phyloP scores from a whole-genome alignment of 2,113 vertebrate genomes.

The Periophthalmodon schlosseri region DNA sequence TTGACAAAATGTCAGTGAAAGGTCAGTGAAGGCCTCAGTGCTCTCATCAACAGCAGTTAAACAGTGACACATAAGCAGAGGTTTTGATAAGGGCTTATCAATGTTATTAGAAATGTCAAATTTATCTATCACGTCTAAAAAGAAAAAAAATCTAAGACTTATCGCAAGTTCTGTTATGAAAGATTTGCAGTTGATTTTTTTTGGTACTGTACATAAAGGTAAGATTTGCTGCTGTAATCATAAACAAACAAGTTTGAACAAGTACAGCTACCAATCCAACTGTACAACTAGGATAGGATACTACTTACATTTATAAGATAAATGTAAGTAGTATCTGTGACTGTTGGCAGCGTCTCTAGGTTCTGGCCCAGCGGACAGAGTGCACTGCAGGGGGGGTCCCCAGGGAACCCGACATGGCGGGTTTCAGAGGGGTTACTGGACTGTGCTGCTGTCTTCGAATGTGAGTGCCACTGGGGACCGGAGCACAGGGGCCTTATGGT shows the following conservation, averaged over 20 bases:
- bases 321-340: constrained; percentile 30
- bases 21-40: constrained; percentile 47
- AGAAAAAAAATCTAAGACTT: background rate
- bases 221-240: too few relatives aligned
- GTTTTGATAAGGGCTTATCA: background rate
- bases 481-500: constrained; percentile 65
- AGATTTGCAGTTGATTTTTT: too few relatives aligned
- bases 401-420: constrained; percentile 58
- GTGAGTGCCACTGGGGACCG: constrained; percentile 68
- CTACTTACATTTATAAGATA: constrained; percentile 43
- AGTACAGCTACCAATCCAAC: constrained; percentile 6
- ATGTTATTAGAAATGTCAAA: background rate
- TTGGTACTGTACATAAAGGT: too few relatives aligned
- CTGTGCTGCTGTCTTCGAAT: constrained; percentile 68
- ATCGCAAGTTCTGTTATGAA: too few relatives aligned
- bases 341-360: constrained; percentile 60
- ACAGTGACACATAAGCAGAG: background rate
- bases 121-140: background rate
- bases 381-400: constrained; percentile 62
- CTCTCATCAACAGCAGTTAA: background rate
- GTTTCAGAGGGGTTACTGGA: constrained; percentile 65
- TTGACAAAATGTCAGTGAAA: constrained; percentile 42
- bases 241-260: background rate
- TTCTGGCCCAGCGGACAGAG: constrained; percentile 70
- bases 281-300: constrained; percentile 40